Percentiles rank a stretch among this genome's conserved stretches.
phyloP scores from a whole-genome alignment of 1,140 invertebrate species.

The Amphibalanus amphitrite region DNA sequence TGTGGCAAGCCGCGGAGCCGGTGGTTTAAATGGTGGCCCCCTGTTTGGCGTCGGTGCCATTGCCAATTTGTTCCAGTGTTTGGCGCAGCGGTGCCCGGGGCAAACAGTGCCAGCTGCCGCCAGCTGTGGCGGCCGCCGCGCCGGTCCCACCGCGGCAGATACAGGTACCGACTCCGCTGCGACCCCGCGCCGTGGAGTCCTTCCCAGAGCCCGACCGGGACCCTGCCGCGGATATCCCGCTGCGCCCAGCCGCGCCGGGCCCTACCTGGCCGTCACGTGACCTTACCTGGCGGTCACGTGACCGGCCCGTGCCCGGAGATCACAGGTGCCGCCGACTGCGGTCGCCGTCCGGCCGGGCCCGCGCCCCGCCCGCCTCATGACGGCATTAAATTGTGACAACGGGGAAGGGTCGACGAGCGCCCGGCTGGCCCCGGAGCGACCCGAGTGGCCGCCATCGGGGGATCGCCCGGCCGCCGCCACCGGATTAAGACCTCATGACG shows the following conservation, averaged over 20 bases:
- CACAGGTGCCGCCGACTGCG: neutral
- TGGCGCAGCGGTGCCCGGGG: neutral
- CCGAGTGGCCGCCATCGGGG: neutral
- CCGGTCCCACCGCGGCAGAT: too few relatives aligned
- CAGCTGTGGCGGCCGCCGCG: too few relatives aligned
- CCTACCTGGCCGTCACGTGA: neutral
- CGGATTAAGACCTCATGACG: constrained; percentile 1
- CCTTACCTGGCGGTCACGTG: neutral
- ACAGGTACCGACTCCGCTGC: neutral
- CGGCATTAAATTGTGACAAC: neutral
- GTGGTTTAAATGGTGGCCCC: neutral
- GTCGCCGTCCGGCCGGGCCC: too few relatives aligned
- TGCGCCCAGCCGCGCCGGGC: too few relatives aligned
- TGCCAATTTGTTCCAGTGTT: neutral
- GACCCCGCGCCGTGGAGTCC: too few relatives aligned
- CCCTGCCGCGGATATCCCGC: too few relatives aligned
- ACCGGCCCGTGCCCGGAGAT: neutral
- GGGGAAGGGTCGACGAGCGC: neutral
- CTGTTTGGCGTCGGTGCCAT: neutral
- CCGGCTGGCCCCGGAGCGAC: neutral
- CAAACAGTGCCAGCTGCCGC: neutral
- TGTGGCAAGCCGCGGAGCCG: neutral
- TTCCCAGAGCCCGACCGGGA: too few relatives aligned
- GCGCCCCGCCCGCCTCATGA: neutral
- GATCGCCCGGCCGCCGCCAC: too few relatives aligned